Percentiles rank a stretch among this genome's conserved stretches.
These are phyloP conservation scores for Caenorhabditis sinica DNA, from an alignment of 2,888 invertebrate species.

Conservation along the genomic window DNA sequence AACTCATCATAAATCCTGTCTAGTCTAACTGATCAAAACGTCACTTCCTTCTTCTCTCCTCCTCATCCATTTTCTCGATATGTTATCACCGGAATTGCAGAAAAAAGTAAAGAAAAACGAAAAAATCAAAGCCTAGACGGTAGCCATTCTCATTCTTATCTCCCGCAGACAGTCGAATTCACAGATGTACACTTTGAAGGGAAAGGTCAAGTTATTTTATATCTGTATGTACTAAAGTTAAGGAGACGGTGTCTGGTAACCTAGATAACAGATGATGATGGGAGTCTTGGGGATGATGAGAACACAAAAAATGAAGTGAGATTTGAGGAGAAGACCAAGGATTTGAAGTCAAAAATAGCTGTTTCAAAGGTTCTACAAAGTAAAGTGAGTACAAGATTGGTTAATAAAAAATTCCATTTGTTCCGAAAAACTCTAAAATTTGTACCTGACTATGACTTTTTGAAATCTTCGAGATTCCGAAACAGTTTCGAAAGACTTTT, in stretches of 20 bases:
- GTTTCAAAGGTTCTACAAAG: too few species aligned
- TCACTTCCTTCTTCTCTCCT: constrained; percentile 1
- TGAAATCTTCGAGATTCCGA: too few species aligned
- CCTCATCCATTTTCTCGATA: neutral
- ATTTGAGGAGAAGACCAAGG: too few species aligned
- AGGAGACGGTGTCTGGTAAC: constrained; percentile 40
- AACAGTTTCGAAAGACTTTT: too few species aligned
- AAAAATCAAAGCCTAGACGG: neutral
- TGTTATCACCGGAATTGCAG: neutral
- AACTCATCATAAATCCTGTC: neutral
- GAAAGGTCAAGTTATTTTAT: constrained; percentile 33
- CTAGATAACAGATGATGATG: constrained; percentile 31
- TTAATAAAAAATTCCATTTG: too few species aligned
- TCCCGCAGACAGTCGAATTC: constrained; percentile 19
- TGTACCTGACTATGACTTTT: too few species aligned
- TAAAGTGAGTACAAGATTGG: too few species aligned
- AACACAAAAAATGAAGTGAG: neutral
- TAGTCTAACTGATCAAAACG: constrained; percentile 8
- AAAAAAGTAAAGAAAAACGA: constrained; percentile 2
- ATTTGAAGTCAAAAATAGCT: too few species aligned
- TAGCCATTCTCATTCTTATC: constrained; percentile 10
- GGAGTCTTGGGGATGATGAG: too few species aligned
- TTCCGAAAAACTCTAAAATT: too few species aligned
- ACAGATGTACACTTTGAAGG: too few species aligned
- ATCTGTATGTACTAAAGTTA: neutral